These are phyloP conservation scores for Nemotelus pantherinus DNA, from an alignment of 2,888 invertebrate genomes.

Conservation along the genomic window DNA sequence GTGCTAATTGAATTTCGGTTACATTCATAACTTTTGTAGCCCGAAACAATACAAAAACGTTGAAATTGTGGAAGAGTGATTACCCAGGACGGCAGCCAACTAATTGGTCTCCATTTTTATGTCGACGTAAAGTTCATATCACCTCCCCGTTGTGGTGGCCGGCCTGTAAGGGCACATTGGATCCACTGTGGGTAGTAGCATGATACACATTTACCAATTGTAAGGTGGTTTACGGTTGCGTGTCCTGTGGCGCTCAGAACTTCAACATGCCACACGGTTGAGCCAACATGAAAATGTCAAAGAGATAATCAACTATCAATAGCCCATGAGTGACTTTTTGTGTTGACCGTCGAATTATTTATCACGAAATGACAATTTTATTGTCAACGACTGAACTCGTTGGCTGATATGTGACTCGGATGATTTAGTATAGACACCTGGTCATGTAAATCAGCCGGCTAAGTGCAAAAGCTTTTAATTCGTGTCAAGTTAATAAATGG, in stretches of 20 bases:
- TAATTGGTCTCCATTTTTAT: conserved; percentile 48
- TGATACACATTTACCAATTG: conserved; percentile 48
- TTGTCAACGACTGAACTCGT: conserved; percentile 45
- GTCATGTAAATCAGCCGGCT: conserved; percentile 29
- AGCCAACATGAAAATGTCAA: conserved; percentile 49
- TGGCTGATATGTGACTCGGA: conserved; percentile 44
- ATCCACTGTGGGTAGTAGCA: conserved; percentile 7
- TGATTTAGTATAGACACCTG: conserved; percentile 41
- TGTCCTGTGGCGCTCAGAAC: conserved; percentile 22
- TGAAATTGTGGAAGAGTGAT: background rate
- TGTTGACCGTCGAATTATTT: conserved; percentile 50
- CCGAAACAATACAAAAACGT: background rate
- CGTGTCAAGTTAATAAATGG: conserved; percentile 36
- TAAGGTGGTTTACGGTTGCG: conserved; percentile 31
- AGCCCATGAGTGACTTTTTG: conserved; percentile 48
- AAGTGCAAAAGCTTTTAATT: conserved; percentile 44
- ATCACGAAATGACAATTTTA: conserved; percentile 47
- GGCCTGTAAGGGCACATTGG: background rate
- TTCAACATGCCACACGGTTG: conserved; percentile 4
- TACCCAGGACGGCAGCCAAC: conserved; percentile 5
- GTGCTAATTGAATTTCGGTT: conserved; percentile 50
- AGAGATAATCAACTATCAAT: conserved; percentile 49
- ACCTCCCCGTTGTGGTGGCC: conserved; percentile 14
- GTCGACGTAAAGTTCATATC: conserved; percentile 45
- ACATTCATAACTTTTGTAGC: conserved; percentile 34